These are phyloP conservation scores for Rhizoglyphus robini DNA, from an alignment of 1,140 invertebrate species.

Conservation along the genomic window DNA sequence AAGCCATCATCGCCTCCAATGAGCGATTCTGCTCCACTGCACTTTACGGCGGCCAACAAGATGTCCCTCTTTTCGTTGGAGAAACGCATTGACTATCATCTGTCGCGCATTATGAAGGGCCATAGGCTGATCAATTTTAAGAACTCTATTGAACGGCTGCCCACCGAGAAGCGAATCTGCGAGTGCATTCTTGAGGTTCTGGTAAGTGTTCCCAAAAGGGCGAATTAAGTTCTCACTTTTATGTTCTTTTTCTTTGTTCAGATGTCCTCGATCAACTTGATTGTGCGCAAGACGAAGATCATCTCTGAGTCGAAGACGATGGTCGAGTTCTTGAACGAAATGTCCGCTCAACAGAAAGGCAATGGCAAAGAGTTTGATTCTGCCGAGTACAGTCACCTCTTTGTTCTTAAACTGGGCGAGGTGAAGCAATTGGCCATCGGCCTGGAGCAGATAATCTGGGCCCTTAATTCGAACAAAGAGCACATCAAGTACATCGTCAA, in stretches of 20 bases:
- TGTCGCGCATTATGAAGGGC: constrained; percentile 13
- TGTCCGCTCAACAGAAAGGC: background rate
- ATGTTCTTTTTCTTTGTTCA: background rate
- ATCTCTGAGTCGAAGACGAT: background rate
- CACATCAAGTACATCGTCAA: constrained; percentile 12
- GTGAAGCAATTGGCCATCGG: background rate
- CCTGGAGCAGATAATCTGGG: constrained; percentile 11
- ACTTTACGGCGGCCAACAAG: background rate
- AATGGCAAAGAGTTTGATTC: background rate
- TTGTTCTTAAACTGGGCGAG: background rate
- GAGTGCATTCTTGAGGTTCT: constrained; percentile 12
- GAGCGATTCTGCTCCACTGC: background rate
- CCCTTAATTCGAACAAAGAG: constrained; percentile 10
- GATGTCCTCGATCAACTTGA: constrained; percentile 6
- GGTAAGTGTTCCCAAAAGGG: background rate
- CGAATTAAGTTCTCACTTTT: background rate
- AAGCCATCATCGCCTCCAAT: background rate
- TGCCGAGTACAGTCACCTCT: background rate
- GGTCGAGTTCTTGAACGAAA: background rate
- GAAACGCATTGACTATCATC: constrained; percentile 11
- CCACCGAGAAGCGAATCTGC: constrained; percentile 14
- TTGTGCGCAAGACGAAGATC: background rate
- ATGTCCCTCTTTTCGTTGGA: background rate
- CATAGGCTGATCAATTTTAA: constrained; percentile 15
- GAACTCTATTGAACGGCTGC: constrained; percentile 6